Base-by-base conservation (phyloP, 1,140 invertebrate species). In the Temnothorax longispinosus region DNA sequence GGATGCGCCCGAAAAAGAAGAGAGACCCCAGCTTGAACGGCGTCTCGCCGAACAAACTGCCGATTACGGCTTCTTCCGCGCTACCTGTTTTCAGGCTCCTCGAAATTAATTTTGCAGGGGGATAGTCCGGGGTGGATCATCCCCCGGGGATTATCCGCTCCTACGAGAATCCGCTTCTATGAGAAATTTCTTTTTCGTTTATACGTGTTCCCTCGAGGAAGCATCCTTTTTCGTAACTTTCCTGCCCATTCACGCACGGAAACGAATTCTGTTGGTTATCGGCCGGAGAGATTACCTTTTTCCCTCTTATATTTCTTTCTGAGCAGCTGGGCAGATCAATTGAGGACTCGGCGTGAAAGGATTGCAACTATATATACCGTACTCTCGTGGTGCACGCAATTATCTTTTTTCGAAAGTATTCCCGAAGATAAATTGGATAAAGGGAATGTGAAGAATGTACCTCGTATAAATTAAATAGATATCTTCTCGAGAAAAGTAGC, bases 101-200 rank as follows among this genome's bases (percentile, higher is more conserved):
- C 41, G 50, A 82, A 84, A 84, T 84, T 84, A 84, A 84, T 84
- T 84, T 84, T 74, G 69, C 80, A 74, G 69, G 27, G 27, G 80
- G 41, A 84, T 82, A 54, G 38, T 58, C 65, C 65, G 7, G 38
- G 38, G 54, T 15, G 80, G 80, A 84, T 84, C 54, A 84, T 84
- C 80, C 69, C 54, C 41, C 54, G 80, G 38, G 67, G 80, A 84
- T 84, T 84, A 84, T 84, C 80, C 80, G 69, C 69, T 60, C 18
- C 69, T 84, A 62, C 80, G 50, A 84, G 80, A 84, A 74, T 84
- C 69, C 80, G 67, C 32, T 27, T 84, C 80, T 62, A 62, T 75
- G 69, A 75, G 80, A 84, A 75, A 84, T 84, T 82, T 84, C 80
- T 84, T 84, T 84, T 84, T 75, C 69, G 80, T 62, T 74, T 84